Base-by-base conservation (phyloP, 2,888 invertebrate species). In the Lissocephala sabroskyi region DNA sequence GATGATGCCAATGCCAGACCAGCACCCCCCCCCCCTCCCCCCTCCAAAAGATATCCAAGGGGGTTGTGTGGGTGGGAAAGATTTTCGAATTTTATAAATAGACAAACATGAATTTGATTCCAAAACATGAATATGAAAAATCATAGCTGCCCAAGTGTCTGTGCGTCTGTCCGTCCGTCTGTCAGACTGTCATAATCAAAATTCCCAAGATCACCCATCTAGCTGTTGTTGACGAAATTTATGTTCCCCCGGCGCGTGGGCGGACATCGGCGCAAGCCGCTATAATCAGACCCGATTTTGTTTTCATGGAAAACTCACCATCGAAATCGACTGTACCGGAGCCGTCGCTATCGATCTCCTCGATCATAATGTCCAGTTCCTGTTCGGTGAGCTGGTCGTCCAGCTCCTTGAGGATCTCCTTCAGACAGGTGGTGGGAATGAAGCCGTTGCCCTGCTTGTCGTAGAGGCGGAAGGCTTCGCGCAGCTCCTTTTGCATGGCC, bases 311-410 rank as follows among this genome's bases (percentile, higher is more conserved):
- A 11, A 26, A 80, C 85, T 85, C 86, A 97, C 97, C 97, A 88
- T 98, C 97, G 85, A 98, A 98, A 87, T 98, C 98, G 79, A 98
- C 98, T 61, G 98, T 98, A 79, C 98, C 98, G 78, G 97, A 97
- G 80, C 97, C 97, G 86, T 98, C 98, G 39, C 96, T 95, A 86
- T 98, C 98, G 79, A 98, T 97, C 87, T 98, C 98, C 83, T 95
- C 94, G 85, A 98, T 98, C 92, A 98, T 97, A 85, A 93, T 94
- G 80, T 98, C 96, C 82, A 98, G 89, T 85, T 97, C 97, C 58
- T 94, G 92, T 65, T 96, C 94, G 45, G 96, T 96, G 62, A 98
- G 88, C 85, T 97, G 96, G 84, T 98, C 98, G 79, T 98, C 98
- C 77, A 98, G 87, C 86, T 96, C 97, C 62, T 95, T 91, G 49